Evolutionary conservation across 2,888 invertebrate genomes (phyloP), one percentile per base, ranked within the genome.

Genomic region (Priocnemis perturbator): DNA sequence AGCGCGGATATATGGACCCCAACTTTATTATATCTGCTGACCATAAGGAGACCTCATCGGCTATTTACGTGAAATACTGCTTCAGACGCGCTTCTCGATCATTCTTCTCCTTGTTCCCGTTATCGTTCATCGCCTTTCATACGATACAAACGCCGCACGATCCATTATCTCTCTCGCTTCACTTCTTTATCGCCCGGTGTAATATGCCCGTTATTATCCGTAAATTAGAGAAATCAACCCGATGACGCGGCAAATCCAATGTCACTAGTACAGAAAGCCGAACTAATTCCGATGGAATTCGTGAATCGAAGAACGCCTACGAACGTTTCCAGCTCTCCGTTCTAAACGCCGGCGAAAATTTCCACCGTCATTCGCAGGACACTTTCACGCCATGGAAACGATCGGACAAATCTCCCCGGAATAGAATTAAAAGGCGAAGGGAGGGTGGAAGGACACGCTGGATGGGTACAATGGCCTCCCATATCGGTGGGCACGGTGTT

Each of bases 11-110:
- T 87, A 87, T 85, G 85, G 84, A 87, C 85, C 87, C 81, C 74
- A 78, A 84, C 85, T 89, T 88, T 89, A 89, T 89, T 89, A 88
- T 88, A 88, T 89, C 87, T 86, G 84, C 84, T 71, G 85, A 82
- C 84, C 85, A 86, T 88, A 88, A 89, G 86, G 84, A 88, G 84
- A 79, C 85, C 85, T 83, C 85, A 87, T 87, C 86, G 87, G 83
- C 87, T 85, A 87, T 89, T 88, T 81, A 79, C 60, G 68, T 86
- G 82, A 87, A 81, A 81, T 85, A 87, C 78, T 67, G 81, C 78
- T 77, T 79, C 80, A 77, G 78, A 83, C 79, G 82, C 17, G 30
- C 26, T 26, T 48, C 50, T 48, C 47, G 60, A 50, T 69, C 53
- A 63, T 58, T 59, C 53, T 23, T 48, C 26, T 20, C 59, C 21